Base-by-base conservation (phyloP, 2,113 vertebrate species). In the Speoplatyrhinus poulsoni region DNA sequence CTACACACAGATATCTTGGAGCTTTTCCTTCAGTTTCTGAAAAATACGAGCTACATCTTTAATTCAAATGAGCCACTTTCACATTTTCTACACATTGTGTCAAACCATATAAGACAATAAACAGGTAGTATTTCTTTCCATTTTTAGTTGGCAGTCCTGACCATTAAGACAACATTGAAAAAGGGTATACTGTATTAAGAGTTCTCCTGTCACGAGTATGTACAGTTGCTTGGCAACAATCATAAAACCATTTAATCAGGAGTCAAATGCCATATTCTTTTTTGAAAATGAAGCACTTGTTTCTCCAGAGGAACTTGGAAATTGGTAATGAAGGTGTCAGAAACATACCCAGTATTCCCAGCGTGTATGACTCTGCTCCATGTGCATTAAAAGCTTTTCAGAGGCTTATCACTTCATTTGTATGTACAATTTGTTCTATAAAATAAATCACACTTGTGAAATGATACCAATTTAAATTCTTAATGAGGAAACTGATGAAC, bases 191-290 rank as follows among this genome's bases (percentile, higher is more conserved):
- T 26, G 26, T 59, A 75, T 82, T 67, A 63, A 65, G 52, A 49
- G 26, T 46, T 57, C 55, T 71, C 66, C 65, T 67, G 70, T 75
- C 69, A 82, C 9, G 72, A 80, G 68, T 63, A 47, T 63, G 56
- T 65, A 26, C 26, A 61, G 84, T 85, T 85, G 86, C 87, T 78
- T 81, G 71, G 85, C 80, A 85, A 88, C 84, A 80, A 79, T 81
- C 70, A 75, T 54, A 70, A 56, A 77, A 79, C 59, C 56, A 62
- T 26, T 26, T 78, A 26, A 81, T 73, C 47, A 81, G 41, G 6
- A 76, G 65, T 62, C 55, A 79, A 74, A 77, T 57, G 50, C 46
- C 50, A 56, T 10, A 66, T 47, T 73, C 63, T n/a, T 75, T 80
- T 70, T 6, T 62, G 52, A 59, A 74, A 60, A 78, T 74, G 4